Base-by-base conservation (phyloP, 2,797 vertebrate species). In the Notoglanidium macrostoma region DNA sequence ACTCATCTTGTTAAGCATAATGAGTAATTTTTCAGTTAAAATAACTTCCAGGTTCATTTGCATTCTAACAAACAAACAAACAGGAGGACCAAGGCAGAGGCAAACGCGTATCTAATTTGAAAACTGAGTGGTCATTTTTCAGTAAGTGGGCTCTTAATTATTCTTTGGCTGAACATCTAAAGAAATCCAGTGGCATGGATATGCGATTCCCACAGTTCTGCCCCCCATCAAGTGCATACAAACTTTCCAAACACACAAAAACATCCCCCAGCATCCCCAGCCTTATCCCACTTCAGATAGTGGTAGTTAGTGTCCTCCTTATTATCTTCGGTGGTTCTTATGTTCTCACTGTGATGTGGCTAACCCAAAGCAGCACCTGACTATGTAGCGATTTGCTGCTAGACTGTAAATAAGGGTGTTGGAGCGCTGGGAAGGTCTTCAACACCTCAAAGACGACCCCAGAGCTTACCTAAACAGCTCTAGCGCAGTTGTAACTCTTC, bases 181-280 rank as follows among this genome's bases (percentile, higher is more conserved):
- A 92, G 94, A 94, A 94, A 96, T 95, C 95, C 95, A 96, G 95
- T 95, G 95, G 95, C 95, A 95, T 91, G 86, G 91, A 91, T 93
- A 90, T 92, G 92, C 91, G 93, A 92, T 96, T 95, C 95, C 94
- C 94, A 95, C 91, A 94, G 86, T 93, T 94, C 91, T 90, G 89
- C 94, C 93, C 92, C 55, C 93, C 91, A 92, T 46, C 44, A 23
- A 26, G 84, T 79, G 63, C 72, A 82, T 46, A 77, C 61, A 72
- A 67, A 83, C 63, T 54, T 83, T 61, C 32, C 51, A 1, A 91
- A 84, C 74, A 85, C 70, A 67, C 46, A 57, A 40, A 86, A 85
- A 79, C 65, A 73, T 46, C 76, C 54, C 49, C 93, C 93, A 81
- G 92, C 93, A 91, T 92, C 90, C 93, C 92, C 92, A 84, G 94